Evolutionary conservation across 2,113 vertebrate species (phyloP).

Genomic region (Dermatemys mawii): DNA sequence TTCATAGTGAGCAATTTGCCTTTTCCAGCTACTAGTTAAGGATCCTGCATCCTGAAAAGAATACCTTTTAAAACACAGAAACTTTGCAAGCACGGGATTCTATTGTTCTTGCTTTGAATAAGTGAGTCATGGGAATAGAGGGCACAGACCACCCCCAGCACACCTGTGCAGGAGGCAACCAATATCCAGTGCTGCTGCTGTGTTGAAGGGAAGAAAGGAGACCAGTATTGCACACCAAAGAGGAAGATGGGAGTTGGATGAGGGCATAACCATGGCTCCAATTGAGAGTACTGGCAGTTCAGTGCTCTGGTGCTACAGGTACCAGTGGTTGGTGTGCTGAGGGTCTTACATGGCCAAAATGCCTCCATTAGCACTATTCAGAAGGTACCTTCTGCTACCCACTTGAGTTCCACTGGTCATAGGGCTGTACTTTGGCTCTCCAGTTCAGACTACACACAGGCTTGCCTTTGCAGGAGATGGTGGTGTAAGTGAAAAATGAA

Average conservation of each 20-base stretch:
- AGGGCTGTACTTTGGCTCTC: neutral
- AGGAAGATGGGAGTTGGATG: neutral
- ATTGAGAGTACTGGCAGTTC: neutral
- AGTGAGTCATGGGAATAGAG: neutral
- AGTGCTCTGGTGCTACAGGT: neutral
- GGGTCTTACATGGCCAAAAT: neutral
- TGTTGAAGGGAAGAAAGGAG: neutral
- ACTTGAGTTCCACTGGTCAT: constrained; percentile 13
- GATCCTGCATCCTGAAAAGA: neutral
- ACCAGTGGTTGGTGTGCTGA: neutral
- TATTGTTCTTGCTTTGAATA: neutral
- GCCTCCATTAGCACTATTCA: neutral
- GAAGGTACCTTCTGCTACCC: neutral
- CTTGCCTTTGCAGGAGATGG: constrained; percentile 17
- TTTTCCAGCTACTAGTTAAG: neutral
- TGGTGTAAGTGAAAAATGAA: constrained; percentile 52
- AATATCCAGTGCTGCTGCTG: fast-evolving
- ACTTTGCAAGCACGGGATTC: fast-evolving
- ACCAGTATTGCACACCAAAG: neutral
- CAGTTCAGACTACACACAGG: constrained; percentile 7
- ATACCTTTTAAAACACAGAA: neutral
- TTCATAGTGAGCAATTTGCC: neutral
- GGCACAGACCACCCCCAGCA: neutral
- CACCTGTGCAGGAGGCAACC: neutral
- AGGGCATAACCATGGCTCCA: neutral